These are phyloP conservation scores for Drosophila mauritiana DNA, from an alignment of 1,140 invertebrate genomes.

Conservation along the genomic window DNA sequence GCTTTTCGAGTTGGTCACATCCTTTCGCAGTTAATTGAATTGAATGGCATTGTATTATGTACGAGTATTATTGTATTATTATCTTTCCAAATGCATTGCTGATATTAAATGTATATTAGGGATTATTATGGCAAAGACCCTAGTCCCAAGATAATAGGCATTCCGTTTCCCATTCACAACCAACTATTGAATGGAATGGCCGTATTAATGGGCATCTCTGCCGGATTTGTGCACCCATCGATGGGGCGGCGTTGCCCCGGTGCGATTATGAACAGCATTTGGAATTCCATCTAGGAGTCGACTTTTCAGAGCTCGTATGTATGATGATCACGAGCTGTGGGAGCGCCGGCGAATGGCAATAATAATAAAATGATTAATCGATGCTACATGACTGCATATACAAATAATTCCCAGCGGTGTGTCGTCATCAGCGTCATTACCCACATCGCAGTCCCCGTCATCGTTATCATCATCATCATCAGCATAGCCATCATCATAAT, in stretches of 20 bases:
- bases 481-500: slow-evolving; percentile 15
- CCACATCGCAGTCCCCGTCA: slow-evolving; percentile 38
- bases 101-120: no score
- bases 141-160: no score
- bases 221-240: slow-evolving; percentile 10
- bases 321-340: slow-evolving; percentile 77
- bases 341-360: slow-evolving; percentile 72
- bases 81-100: no score
- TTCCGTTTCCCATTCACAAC: background rate
- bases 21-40: no score
- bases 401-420: slow-evolving; percentile 80
- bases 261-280: slow-evolving; percentile 34
- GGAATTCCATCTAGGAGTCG: slow-evolving; percentile 9
- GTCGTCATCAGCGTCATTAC: slow-evolving; percentile 74
- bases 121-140: no score
- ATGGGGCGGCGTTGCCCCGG: slow-evolving; percentile 6
- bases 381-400: slow-evolving; percentile 82
- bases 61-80: no score
- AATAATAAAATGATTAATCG: slow-evolving; percentile 84
- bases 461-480: slow-evolving; percentile 20
- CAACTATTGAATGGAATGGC: background rate
- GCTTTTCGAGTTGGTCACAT: no score
- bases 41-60: no score
- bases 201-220: no score
- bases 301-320: slow-evolving; percentile 47